A percentile compares a stretch with the other conserved stretches of the same genome.
Evolutionary conservation across 2,888 invertebrate genomes (phyloP).

Genomic region (Galeopsomyia nigrocyanea): DNA sequence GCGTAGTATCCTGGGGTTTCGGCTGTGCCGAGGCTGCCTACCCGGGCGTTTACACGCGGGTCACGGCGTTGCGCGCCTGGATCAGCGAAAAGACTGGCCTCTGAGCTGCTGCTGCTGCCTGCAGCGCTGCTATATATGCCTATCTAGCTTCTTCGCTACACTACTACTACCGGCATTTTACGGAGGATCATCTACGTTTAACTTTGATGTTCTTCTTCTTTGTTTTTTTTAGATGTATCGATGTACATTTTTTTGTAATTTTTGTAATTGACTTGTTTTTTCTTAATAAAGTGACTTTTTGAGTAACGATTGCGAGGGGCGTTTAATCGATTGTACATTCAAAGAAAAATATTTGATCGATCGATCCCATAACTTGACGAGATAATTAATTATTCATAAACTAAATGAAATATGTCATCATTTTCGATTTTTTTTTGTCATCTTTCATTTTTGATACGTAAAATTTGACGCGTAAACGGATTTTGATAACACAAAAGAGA

Average conservation of each 20-base stretch:
- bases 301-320: too few species aligned
- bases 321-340: too few species aligned
- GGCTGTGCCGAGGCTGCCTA: constrained; percentile 71
- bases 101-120: constrained; percentile 40
- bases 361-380: too few species aligned
- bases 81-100: constrained; percentile 52
- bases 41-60: constrained; percentile 74
- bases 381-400: too few species aligned
- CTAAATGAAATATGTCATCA: too few species aligned
- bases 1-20: constrained; percentile 74
- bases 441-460: too few species aligned
- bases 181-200: neutral
- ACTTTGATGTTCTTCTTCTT: neutral
- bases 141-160: neutral
- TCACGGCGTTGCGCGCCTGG: constrained; percentile 60
- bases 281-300: too few species aligned
- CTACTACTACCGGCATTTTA: neutral
- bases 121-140: neutral
- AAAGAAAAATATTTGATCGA: too few species aligned
- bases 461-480: too few species aligned
- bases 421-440: too few species aligned
- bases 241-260: constrained; percentile 2
- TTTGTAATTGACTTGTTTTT: constrained; percentile 4
- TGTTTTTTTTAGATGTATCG: neutral
- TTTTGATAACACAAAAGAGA: too few species aligned